Base-by-base conservation (phyloP, 2,797 vertebrate species). In the Oreortyx pictus region DNA sequence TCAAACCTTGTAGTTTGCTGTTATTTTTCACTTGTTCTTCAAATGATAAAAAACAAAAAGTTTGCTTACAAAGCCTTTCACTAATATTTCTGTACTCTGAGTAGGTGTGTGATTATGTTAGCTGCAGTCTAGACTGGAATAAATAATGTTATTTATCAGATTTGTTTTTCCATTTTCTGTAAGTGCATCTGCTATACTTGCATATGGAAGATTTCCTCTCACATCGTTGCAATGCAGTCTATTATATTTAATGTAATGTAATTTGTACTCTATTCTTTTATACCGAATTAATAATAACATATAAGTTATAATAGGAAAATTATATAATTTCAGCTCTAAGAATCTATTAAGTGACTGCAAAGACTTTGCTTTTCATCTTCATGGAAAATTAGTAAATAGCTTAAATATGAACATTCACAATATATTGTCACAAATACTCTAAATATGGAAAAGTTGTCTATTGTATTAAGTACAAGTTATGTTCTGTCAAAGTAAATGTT, bases 231-330 rank as follows among this genome's bases (percentile, higher is more conserved):
- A 64, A 78, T 81, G 43, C 17, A 82, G 27, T 91, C 27, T 82
- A 62, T 81, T 94, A 64, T 92, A 75, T 82, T 72, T 82, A 82
- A 25, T 88, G 31, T 76, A 72, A 92, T 91, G 33, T 80, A 73
- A 91, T 90, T 91, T 86, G 13, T 39, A 87, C 92, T 93, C 82
- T 95, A 9, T 62, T 93, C 29, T 85, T 62, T 52, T 86, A 17
- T 93, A 94, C 85, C 93, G 29, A 57, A 33, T 31, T 56, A n/a
- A 57, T 57, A 57, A 57, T n/a, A 57, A n/a, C 11, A 20, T 56
- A 33, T 29, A 52, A 52, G 50, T 78, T 81, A 56, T 44, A 95
- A 91, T 44, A 92, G 89, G 37, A 86, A 95, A 96, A 91, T 83
- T 88, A 61, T 29, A 60, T 94, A 61, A 19, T 88, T 75, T 88